phyloP scores from a whole-genome alignment of 2,888 invertebrate species.

The Athalia cordata region DNA sequence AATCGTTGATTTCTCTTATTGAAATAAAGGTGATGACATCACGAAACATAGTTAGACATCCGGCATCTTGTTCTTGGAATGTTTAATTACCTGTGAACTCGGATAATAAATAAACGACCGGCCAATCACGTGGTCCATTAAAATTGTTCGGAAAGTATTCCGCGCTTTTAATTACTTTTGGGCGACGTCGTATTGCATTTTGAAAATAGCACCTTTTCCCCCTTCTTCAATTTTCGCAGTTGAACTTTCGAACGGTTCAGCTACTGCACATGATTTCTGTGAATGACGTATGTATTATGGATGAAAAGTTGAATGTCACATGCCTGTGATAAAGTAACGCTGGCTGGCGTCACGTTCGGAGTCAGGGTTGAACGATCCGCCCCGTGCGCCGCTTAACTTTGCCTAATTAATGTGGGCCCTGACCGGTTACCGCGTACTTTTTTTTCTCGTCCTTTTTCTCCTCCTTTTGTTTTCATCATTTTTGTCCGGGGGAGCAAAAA shows the following conservation, averaged over 20 bases:
- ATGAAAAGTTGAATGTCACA: constrained; percentile 18
- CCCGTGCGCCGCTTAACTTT: constrained; percentile 23
- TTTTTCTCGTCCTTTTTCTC: constrained; percentile 19
- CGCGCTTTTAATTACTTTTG: not conserved
- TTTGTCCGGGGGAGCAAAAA: constrained; percentile 14
- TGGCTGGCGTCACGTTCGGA: constrained; percentile 1
- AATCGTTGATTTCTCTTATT: no score
- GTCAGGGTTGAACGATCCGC: not conserved
- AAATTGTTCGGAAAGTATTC: constrained; percentile 28
- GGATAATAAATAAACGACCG: constrained; percentile 2
- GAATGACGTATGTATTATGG: not conserved
- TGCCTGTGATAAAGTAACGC: not conserved
- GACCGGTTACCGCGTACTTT: not conserved
- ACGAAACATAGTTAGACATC: constrained; percentile 21
- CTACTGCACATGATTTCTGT: not conserved
- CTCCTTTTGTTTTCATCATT: constrained; percentile 25
- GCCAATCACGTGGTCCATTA: constrained; percentile 20
- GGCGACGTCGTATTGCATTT: not conserved
- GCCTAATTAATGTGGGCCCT: constrained; percentile 25
- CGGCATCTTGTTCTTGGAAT: constrained; percentile 29
- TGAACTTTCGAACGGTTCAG: not conserved
- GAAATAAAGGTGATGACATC: no score
- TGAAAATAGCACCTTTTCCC: no score
- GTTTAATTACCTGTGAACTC: constrained; percentile 39
- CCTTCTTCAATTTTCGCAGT: no score